Evolutionary conservation across 2,797 vertebrate genomes (phyloP).

Genomic region (Todus mexicanus): DNA sequence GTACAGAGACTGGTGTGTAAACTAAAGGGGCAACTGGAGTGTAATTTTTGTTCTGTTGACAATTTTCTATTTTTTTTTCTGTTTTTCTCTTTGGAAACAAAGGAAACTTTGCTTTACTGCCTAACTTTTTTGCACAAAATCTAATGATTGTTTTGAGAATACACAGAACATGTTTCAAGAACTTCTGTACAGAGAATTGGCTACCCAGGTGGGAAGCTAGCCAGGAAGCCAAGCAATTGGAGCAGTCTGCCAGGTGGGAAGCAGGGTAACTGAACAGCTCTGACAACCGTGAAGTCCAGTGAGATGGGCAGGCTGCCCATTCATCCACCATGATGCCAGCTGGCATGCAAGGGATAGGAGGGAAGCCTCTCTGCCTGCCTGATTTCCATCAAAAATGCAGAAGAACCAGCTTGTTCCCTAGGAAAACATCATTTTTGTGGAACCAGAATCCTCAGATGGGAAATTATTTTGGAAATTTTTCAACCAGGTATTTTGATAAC

Average conservation of each 20-base stretch:
- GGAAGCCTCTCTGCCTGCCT: background rate
- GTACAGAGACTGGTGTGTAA: background rate
- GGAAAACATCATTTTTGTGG: background rate
- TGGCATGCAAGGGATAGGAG: background rate
- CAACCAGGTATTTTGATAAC: background rate
- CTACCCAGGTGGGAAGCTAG: background rate
- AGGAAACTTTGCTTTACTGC: background rate
- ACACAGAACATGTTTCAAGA: background rate
- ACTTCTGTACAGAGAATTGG: background rate
- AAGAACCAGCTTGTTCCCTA: background rate
- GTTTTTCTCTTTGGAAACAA: background rate
- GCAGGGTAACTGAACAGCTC: background rate
- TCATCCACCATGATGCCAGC: background rate
- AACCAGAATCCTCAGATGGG: background rate
- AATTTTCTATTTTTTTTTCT: background rate
- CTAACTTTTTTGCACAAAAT: background rate
- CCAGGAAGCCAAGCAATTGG: background rate
- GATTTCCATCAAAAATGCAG: background rate
- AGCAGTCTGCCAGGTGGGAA: background rate
- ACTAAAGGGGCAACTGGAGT: background rate
- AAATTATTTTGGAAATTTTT: background rate
- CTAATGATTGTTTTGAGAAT: background rate
- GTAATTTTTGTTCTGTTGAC: slow-evolving; percentile 1
- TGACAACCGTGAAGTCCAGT: background rate
- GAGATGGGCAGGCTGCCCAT: background rate